These are phyloP conservation scores for Orestias chungarensis DNA, from an alignment of 2,797 vertebrate species.

Conservation along the genomic window DNA sequence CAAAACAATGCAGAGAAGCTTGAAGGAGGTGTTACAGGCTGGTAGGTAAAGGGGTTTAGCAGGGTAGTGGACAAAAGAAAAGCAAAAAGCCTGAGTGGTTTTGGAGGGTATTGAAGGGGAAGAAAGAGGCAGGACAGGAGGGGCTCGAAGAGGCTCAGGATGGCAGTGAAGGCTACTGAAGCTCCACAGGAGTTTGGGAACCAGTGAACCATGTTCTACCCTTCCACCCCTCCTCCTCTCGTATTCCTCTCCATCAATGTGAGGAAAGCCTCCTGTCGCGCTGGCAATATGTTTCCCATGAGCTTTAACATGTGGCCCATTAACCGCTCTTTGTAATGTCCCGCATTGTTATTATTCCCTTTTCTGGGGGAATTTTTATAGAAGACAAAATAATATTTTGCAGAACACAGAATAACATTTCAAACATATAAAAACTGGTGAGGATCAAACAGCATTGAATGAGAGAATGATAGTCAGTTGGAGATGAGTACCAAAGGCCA, in stretches of 20 bases:
- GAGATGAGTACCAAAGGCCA: background rate
- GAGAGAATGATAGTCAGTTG: background rate
- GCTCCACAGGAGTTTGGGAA: conserved; percentile 77
- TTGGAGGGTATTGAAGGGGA: conserved; percentile 67
- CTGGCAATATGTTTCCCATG: conserved; percentile 68
- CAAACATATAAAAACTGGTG: background rate
- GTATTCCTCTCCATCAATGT: conserved; percentile 66
- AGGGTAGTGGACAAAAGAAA: conserved; percentile 46
- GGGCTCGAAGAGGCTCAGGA: conserved; percentile 66
- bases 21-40: conserved; percentile 60
- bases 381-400: conserved; percentile 65
- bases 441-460: conserved; percentile 23
- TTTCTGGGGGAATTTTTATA: conserved; percentile 40
- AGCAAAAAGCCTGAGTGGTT: conserved; percentile 40
- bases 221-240: conserved; percentile 39
- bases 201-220: conserved; percentile 69
- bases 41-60: conserved; percentile 57
- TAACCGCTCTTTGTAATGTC: conserved; percentile 55
- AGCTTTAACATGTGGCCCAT: conserved; percentile 73
- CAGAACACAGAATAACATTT: conserved; percentile 42
- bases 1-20: conserved; percentile 42
- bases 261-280: conserved; percentile 74
- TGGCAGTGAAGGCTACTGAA: conserved; percentile 70
- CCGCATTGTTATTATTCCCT: conserved; percentile 36
- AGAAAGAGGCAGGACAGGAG: conserved; percentile 67